These are phyloP conservation scores for Sturnus vulgaris DNA, from an alignment of 2,113 vertebrate genomes.

Conservation along the genomic window DNA sequence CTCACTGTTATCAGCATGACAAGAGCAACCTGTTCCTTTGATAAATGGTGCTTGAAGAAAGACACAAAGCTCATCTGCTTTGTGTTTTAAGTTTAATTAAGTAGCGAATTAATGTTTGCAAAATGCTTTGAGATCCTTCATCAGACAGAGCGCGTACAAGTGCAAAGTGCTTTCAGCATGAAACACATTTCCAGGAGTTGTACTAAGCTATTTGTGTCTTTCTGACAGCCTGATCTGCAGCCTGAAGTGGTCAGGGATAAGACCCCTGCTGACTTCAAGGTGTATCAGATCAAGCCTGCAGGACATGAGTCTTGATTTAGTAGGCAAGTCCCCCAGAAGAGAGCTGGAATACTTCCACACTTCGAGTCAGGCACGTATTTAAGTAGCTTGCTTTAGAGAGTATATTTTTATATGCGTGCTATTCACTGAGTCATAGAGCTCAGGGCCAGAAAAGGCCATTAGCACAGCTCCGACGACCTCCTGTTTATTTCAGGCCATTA, in stretches of 20 bases:
- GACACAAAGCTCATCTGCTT: slow-evolving; percentile 46
- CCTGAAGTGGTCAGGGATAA: slow-evolving; percentile 38
- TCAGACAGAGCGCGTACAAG: neutral
- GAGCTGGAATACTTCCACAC: neutral
- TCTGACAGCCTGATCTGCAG: slow-evolving; percentile 16
- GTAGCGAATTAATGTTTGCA: slow-evolving; percentile 45
- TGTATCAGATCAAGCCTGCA: slow-evolving; percentile 19
- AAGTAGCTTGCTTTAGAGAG: neutral
- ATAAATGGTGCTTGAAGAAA: slow-evolving; percentile 58
- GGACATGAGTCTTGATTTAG: slow-evolving; percentile 4
- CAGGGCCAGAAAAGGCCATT: slow-evolving; percentile 8
- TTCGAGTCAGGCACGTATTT: neutral
- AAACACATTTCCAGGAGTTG: neutral
- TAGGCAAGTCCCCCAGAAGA: neutral
- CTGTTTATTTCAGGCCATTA: slow-evolving; percentile 26
- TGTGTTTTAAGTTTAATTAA: slow-evolving; percentile 65
- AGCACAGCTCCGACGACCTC: neutral
- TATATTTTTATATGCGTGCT: neutral
- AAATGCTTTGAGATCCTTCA: slow-evolving; percentile 42
- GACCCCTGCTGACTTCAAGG: slow-evolving; percentile 16
- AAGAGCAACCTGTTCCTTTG: slow-evolving; percentile 64
- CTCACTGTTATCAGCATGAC: slow-evolving; percentile 41
- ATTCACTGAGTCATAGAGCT: neutral
- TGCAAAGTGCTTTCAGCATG: neutral
- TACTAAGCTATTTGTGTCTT: neutral